A percentile compares a stretch with the other conserved stretches of the same genome.
phyloP scores from a whole-genome alignment of 2,888 invertebrate genomes.

The Poecilobothrus nobilitatus region DNA sequence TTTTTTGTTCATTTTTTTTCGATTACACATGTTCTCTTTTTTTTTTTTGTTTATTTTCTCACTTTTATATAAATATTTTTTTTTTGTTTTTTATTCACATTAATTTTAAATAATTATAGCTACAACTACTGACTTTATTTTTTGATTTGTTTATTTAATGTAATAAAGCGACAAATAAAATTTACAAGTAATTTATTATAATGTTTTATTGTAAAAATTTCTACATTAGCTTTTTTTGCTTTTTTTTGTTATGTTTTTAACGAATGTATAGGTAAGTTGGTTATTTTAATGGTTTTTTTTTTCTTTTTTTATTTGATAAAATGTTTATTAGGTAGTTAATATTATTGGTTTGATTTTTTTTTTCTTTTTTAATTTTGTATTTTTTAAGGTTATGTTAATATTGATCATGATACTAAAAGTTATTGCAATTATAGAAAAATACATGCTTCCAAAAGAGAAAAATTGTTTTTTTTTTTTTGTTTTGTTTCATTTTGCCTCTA shows the following conservation, averaged over 20 bases:
- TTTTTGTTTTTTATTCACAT: neutral
- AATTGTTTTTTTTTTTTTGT: too few species aligned
- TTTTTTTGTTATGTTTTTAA: neutral
- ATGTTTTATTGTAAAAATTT: neutral
- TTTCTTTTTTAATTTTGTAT: too few species aligned
- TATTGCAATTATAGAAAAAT: neutral
- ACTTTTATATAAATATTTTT: neutral
- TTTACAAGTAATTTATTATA: neutral
- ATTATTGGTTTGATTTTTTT: too few species aligned
- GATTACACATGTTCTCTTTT: neutral
- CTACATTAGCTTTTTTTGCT: neutral
- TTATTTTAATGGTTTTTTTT: neutral
- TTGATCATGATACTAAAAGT: too few species aligned
- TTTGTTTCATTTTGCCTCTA: too few species aligned
- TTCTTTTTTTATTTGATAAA: neutral
- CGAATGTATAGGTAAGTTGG: neutral
- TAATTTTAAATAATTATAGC: conserved; percentile 5
- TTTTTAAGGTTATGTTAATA: too few species aligned
- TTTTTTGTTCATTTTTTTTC: neutral
- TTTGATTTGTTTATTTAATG: neutral
- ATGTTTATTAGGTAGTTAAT: neutral
- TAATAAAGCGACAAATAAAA: neutral
- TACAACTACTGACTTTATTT: neutral
- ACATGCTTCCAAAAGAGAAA: neutral
- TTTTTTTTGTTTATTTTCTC: neutral